Base-by-base conservation (phyloP, 1,140 invertebrate species). In the Aricia agestis region DNA sequence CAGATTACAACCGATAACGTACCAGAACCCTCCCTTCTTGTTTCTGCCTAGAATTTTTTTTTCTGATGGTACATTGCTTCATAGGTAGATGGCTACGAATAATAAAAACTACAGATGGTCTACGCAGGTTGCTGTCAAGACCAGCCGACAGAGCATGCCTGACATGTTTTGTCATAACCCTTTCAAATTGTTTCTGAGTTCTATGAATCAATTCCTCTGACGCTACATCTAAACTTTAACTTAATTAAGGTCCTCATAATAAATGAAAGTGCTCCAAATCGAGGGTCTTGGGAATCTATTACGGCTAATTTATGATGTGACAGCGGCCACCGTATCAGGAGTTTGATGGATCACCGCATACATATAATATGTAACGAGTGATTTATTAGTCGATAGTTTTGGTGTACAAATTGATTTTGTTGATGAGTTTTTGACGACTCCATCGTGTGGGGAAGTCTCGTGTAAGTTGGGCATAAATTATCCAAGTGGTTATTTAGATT, bases 301-400 rank as follows among this genome's bases (percentile, higher is more conserved):
- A 84, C 76, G 83, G 77, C 79, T 83, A 83, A 86, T 85, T 86
- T 80, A 82, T 86, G 80, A 83, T 75, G 72, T 72, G 52, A 75
- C 58, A 72, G 63, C 66, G 67, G 72, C 71, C 74, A 74, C 66
- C 31, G 73, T 74, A 69, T 71, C 76, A 68, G 75, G 81, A 80
- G 78, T 80, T 78, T 87, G 86, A 88, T 88, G 84, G 84, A 86
- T 86, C 66, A 72, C 73, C 76, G 70, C 45, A 71, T 71, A 72
- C 74, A 72, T 74, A 67, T 70, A 3, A 32, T 36, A 71, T 76
- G 70, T 74, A 66, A 67, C 13, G 31, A 57, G 36, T 57, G 59
- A 41, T 70, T 61, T 70, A 59, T 70, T 65, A 42, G 58, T 10
- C 52, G 59, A 32, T 36, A 18, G 59, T 17, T 63, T 57, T 45